These are phyloP conservation scores for Trididemnum nubilum DNA, from an alignment of 23 tunicate species.

Conservation along the genomic window DNA sequence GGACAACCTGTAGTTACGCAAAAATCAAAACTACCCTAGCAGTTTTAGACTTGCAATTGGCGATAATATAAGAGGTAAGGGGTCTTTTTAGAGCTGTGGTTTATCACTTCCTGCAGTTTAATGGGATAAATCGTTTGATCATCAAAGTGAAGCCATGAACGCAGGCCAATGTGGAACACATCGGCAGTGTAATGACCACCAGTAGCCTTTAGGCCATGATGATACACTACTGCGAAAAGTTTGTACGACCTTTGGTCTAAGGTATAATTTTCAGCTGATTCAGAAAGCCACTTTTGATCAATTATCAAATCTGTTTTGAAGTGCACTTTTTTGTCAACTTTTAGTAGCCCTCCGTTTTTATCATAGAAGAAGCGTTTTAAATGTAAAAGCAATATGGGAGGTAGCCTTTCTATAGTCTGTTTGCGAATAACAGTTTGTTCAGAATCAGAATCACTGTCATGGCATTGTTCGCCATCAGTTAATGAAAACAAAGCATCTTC, in stretches of 20 bases:
- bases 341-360: constrained; percentile 70
- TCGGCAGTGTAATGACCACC: constrained; percentile 89
- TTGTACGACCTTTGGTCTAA: constrained; percentile 65
- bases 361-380: constrained; percentile 83
- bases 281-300: constrained; percentile 60
- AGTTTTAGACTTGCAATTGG: too few relatives aligned
- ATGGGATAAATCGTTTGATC: constrained; percentile 67
- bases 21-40: too few relatives aligned
- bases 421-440: constrained; percentile 44
- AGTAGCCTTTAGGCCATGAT: constrained; percentile 78
- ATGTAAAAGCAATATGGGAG: constrained; percentile 81
- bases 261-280: constrained; percentile 35
- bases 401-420: constrained; percentile 68
- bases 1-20: too few relatives aligned
- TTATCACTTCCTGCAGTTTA: constrained; percentile 49
- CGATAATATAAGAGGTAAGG: constrained; percentile 83
- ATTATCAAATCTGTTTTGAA: constrained; percentile 81
- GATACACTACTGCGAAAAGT: constrained; percentile 88
- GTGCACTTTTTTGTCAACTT: constrained; percentile 67
- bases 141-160: constrained; percentile 85
- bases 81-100: constrained; percentile 56
- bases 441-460: background rate
- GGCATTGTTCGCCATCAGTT: constrained; percentile 47
- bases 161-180: constrained; percentile 77
- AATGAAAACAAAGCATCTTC: constrained; percentile 69